phyloP scores from a whole-genome alignment of 2,797 vertebrate genomes.

The Cynopterus sphinx region DNA sequence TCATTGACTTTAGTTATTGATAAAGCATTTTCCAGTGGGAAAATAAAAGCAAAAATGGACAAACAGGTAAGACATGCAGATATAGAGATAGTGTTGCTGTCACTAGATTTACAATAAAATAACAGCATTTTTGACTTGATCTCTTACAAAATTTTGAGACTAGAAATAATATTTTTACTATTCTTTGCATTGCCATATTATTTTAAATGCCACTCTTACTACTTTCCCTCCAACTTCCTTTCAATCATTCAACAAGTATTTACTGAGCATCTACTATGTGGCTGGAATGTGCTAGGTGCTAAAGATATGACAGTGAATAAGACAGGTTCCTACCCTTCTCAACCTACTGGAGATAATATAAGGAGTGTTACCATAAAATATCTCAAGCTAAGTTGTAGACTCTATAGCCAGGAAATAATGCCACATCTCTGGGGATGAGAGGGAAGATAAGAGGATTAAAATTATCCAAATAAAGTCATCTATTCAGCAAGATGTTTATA shows the following conservation, averaged over 20 bases:
- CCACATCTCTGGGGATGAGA: neutral
- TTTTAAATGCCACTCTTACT: neutral
- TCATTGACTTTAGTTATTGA: neutral
- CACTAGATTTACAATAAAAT: neutral
- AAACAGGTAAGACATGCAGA: neutral
- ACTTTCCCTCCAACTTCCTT: neutral
- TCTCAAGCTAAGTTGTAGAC: neutral
- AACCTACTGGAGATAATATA: neutral
- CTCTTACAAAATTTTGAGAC: neutral
- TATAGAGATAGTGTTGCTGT: neutral
- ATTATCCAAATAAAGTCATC: slow-evolving; percentile 59
- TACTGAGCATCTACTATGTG: neutral
- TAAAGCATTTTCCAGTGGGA: neutral
- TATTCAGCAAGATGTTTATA: slow-evolving; percentile 71
- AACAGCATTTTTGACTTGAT: neutral
- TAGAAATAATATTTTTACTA: neutral
- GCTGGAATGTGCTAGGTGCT: neutral
- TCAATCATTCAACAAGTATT: neutral
- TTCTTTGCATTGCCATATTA: neutral
- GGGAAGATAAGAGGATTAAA: neutral
- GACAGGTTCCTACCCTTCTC: neutral
- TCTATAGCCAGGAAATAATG: neutral
- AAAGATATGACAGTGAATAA: neutral
- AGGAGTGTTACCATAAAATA: neutral
- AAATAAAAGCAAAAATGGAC: slow-evolving; percentile 15